Percentiles rank a stretch among this genome's conserved stretches.
Evolutionary conservation across 2,113 vertebrate genomes (phyloP).

Genomic region (Coregonus clupeaformis): DNA sequence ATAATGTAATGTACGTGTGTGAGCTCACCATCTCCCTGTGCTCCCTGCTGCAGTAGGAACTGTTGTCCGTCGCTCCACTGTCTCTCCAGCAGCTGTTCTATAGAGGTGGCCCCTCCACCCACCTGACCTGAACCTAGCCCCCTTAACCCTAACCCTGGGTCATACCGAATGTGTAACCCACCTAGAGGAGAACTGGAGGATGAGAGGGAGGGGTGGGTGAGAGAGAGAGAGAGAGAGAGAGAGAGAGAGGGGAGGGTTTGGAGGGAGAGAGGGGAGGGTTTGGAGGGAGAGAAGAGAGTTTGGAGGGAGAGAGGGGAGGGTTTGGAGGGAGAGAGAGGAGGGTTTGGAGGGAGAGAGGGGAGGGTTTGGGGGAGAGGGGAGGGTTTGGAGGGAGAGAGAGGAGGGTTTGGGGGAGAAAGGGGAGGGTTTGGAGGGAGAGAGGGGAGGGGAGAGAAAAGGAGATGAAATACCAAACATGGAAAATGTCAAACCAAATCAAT

Average conservation of each 20-base stretch:
- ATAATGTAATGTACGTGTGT: constrained; percentile 5
- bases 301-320: no score
- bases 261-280: no score
- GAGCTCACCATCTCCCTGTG: constrained; percentile 90
- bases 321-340: no score
- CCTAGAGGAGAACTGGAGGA: constrained; percentile 86
- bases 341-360: no score
- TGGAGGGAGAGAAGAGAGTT: no score
- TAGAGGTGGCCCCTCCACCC: constrained; percentile 82
- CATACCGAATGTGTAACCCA: constrained; percentile 92
- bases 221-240: constrained; percentile 34
- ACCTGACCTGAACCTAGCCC: constrained; percentile 67
- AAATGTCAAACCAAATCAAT: constrained; percentile 74
- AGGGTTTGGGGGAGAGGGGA: no score
- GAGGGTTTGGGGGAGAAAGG: no score
- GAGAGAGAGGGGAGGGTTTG: no score
- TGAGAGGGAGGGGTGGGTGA: background rate
- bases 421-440: no score
- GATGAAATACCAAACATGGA: constrained; percentile 72
- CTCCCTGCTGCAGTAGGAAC: constrained; percentile 93
- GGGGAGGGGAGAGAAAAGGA: constrained; percentile 39
- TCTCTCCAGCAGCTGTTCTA: constrained; percentile 96
- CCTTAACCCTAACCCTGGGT: constrained; percentile 76
- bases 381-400: no score
- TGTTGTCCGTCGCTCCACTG: constrained; percentile 97